These are phyloP conservation scores for Limonius californicus DNA, from an alignment of 1,140 invertebrate genomes.

Conservation along the genomic window DNA sequence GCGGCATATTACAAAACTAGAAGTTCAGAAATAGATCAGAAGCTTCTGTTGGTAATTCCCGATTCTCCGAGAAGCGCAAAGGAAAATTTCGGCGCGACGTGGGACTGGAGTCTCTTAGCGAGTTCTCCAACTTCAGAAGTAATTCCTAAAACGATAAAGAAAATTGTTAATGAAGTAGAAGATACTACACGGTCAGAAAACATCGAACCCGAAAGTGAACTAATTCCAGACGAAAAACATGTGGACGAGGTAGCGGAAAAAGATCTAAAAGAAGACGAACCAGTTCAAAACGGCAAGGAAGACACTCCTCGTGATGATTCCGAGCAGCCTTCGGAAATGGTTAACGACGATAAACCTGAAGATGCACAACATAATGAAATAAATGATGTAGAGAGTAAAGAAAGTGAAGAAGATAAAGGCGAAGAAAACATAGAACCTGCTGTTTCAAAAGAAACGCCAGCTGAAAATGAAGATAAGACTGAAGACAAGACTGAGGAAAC, in stretches of 20 bases:
- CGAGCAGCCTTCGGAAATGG: background rate
- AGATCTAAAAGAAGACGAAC: constrained; percentile 34
- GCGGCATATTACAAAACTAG: constrained; percentile 74
- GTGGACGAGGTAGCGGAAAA: constrained; percentile 45
- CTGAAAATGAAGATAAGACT: background rate
- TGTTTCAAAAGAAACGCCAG: background rate
- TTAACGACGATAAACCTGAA: constrained; percentile 19
- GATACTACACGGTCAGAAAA: constrained; percentile 25
- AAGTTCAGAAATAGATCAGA: constrained; percentile 67
- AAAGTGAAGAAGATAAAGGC: background rate
- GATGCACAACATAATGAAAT: background rate
- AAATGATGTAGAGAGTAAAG: background rate
- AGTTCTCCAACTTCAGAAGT: constrained; percentile 49
- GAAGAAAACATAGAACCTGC: constrained; percentile 4
- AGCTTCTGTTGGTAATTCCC: constrained; percentile 64
- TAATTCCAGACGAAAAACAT: constrained; percentile 38
- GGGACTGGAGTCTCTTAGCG: constrained; percentile 69
- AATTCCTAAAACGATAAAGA: constrained; percentile 48
- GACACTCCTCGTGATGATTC: background rate
- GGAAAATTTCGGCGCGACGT: constrained; percentile 59
- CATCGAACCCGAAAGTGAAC: constrained; percentile 24
- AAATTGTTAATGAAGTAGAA: background rate
- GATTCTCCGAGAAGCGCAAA: constrained; percentile 73
- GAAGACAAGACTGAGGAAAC: constrained; percentile 17
- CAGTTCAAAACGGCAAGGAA: background rate